Conservation (phyloP, 2,888 invertebrate species). For the Hoplodrina ambigua region DNA sequence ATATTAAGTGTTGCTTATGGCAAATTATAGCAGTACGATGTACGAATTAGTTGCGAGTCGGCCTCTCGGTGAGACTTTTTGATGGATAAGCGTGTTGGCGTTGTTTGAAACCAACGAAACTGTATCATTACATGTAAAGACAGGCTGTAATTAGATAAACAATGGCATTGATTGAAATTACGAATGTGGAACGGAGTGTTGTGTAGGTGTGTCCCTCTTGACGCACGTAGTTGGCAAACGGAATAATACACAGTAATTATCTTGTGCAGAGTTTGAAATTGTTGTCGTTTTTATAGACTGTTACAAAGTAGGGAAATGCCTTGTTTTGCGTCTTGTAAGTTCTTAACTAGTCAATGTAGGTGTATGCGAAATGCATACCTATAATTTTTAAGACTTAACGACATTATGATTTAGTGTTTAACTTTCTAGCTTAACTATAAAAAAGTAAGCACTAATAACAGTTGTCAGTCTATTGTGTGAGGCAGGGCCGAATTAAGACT, state of each 20-base stretch:
- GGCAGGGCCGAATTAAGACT: too few relatives aligned
- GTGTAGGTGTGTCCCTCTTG: conserved; percentile 71
- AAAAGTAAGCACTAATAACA: conserved; percentile 10
- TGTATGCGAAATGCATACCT: conserved; percentile 34
- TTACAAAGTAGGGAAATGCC: conserved; percentile 53
- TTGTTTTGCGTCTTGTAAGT: conserved; percentile 38
- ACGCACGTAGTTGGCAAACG: conserved; percentile 57
- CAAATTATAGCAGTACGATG: conserved; percentile 72
- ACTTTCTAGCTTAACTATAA: conserved; percentile 43
- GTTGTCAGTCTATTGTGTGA: neutral
- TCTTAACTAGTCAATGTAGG: conserved; percentile 38
- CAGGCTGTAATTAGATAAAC: conserved; percentile 82
- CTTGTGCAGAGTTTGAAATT: conserved; percentile 47
- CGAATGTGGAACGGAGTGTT: conserved; percentile 73
- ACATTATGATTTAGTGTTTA: conserved; percentile 36
- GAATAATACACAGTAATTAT: conserved; percentile 60
- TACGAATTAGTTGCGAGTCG: conserved; percentile 67
- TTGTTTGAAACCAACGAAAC: conserved; percentile 69
- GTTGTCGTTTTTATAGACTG: conserved; percentile 48
- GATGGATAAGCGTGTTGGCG: conserved; percentile 75
- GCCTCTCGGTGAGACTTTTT: conserved; percentile 66
- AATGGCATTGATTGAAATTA: conserved; percentile 80
- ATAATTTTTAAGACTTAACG: conserved; percentile 33
- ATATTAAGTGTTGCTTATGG: conserved; percentile 72
- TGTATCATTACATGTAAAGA: conserved; percentile 73